Base-by-base conservation (phyloP, 2,797 vertebrate species). In the Basileuterus tristriatus region DNA sequence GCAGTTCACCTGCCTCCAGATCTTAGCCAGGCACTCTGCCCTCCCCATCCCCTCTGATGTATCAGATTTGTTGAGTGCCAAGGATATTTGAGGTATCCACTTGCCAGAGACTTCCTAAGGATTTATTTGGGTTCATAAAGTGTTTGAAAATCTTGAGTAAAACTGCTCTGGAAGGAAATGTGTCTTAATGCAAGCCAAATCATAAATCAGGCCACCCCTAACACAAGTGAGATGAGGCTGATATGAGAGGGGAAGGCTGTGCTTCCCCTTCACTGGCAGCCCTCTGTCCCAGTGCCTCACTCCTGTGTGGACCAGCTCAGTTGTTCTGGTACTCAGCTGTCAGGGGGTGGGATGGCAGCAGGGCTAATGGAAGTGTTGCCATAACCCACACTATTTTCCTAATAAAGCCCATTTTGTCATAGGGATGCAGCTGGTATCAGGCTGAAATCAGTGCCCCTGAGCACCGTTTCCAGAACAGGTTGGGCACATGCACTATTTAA, bases 261-360 rank as follows among this genome's bases (percentile, higher is more conserved):
- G 27, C 46, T 65, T 6, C 39, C 34, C 27, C 46, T 90, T 23
- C 0, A 0, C 5, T 2, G 0, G 37, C 58, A 90, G 37, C 15
- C n/a, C 46, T 2, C 0, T 53, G 30, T 77, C 47, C 63, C 53
- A 63, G 27, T 3, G 14, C 52, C 14, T 32, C 32, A 6, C 23
- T 59, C 20, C 55, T 62, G 2, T 6, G 47, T 26, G 62, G 32
- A 32, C n/a, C 55, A 52, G 69, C 39, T 41, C 53, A 19, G 49
- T 37, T 52, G 18, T 6, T 60, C 27, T 5, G 6, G 46, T 49
- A 15, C 26, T 43, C 1, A 0, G 46, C 60, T 64, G 27, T 15
- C 15, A 46, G 30, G 32, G 30, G 16, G 4, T 30, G 63, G 41
- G 34, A 59, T 55, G 44, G 39, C 79, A 77, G 41, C 4, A 0